Evolutionary conservation across 2,888 invertebrate genomes (phyloP), one percentile per base, ranked within the genome.

Genomic region (Deilephila porcellus): DNA sequence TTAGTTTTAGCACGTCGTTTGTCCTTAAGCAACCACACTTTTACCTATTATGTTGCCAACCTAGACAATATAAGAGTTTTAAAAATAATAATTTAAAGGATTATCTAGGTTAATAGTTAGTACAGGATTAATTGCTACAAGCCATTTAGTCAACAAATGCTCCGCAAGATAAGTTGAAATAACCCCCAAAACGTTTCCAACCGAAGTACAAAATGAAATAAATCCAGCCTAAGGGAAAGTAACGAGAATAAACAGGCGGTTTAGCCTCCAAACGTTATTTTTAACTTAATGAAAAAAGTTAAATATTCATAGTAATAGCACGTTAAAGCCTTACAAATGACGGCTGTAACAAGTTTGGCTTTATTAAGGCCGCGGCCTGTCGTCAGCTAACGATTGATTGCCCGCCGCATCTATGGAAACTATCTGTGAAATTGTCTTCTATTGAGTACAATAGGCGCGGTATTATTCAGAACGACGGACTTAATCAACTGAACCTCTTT

Each of bases 281-380:
- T 80, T 80, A 78, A 80, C 74, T 76, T 80, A 82, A 83, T 82
- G 80, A 82, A 74, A 75, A 73, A 71, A 71, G 56, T 83, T 60
- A 80, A 82, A 80, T 78, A 83, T 81, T 81, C 76, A 82, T 72
- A 60, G 72, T 72, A 71, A 71, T 72, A 71, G 56, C 60, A 73
- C 72, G 71, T 71, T 70, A 74, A 76, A 73, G 72, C 74, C 75
- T 76, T 74, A 74, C 74, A 74, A 76, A 75, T 78, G 79, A 76
- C 71, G 56, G 72, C 45, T 71, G 56, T 74, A 77, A 76, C 76
- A 76, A 77, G 77, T 75, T 72, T 72, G 37, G 71, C 62, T 76
- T 75, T 76, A 75, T 74, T 75, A 74, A 76, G 74, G 77, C 56
- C 74, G 53, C 53, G n/a, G 73, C 73, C 75, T 78, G 77, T 77